Base-by-base conservation (phyloP, 2,888 invertebrate species). In the Gibbula magus region DNA sequence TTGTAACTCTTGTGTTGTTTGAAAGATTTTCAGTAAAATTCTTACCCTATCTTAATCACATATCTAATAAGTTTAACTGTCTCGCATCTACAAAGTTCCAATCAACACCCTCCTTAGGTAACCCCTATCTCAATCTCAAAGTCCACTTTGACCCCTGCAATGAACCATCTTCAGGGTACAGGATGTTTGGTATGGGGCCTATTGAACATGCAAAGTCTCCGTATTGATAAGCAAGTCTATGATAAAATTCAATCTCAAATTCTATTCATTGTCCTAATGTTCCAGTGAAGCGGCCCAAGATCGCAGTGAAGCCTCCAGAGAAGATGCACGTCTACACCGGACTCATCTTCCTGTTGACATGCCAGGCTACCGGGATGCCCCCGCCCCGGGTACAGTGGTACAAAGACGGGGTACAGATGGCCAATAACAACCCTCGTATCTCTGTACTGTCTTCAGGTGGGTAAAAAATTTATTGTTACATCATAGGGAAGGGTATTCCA, bases 321-420 rank as follows among this genome's bases (percentile, higher is more conserved):
- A 82, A 86, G 52, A 86, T 89, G 32, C 87, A 89, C 61, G 89
- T 91, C 77, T 87, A 87, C 77, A 87, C 86, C 1, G 91, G 90
- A 0, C 86, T 87, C 29, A 90, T 91, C 78, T 90, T 92, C 79
- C 84, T 92, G 81, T 82, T 92, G 77, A 89, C 90, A 5, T 92
- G 92, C 77, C 89, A 90, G 77, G 90, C 91, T 1, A 84, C 85
- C 10, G 91, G 91, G 0, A 86, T 84, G 53, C 92, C 92, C 5
- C 84, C 87, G 7, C 92, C 92, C 3, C 73, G 87, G n/a, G 84
- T 89, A 4, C 86, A 86, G 35, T 92, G 92, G 92, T 90, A 90
- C 85, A 90, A 89, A 77, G 88, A 91, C 79, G 91, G 91, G 5
- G 84, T 82, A 13, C 88, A 87, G 77, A 82, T 91, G 53, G 79